Evolutionary conservation across 35 echinoderm and acorn worm species (phyloP), one percentile per base, ranked within the genome.

Genomic region (Strongylocentrotus purpuratus): DNA sequence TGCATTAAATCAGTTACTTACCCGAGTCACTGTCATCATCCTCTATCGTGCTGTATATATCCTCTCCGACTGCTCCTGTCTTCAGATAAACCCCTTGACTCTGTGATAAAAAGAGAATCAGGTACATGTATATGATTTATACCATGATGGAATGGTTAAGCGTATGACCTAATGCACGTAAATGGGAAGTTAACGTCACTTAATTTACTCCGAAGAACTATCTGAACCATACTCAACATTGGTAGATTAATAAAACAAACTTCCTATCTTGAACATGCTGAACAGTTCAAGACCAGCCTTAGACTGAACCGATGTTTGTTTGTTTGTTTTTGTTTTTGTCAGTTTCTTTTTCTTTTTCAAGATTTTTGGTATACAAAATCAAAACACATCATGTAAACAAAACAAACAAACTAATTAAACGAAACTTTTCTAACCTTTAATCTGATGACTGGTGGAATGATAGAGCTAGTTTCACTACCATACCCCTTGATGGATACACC

Each of bases 381-480:
- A n/a, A n/a, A n/a, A n/a, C n/a, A n/a, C n/a, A n/a, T n/a, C n/a
- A n/a, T 41, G 35, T 41, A 41, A 41, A 0, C 35, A 41, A 41
- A 41, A 41, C 35, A 41, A 41, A 41, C 35, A 1, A n/a, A n/a
- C n/a, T n/a, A n/a, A 41, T 41, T 41, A 41, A 41, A 41, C 35
- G 3, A 41, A 41, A 41, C 35, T 41, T 0, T 20, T 31, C 86
- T 31, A 6, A 92, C 91, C 47, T 92, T 46, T 41, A 41, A 41
- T 46, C 91, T 33, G 9, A 11, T 92, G 91, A 92, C 46, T 55
- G 91, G 45, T 31, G 91, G n/a, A 11, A 92, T 20, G 8, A 46
- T 41, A 92, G 47, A 92, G 91, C 91, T 92, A 92, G 91, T 55
- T 46, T 92, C 47, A 31, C 91, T 92, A 11, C 91, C 91, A 92